Conservation (phyloP, 2,797 vertebrate genomes). For the Alfaro cultratus region DNA sequence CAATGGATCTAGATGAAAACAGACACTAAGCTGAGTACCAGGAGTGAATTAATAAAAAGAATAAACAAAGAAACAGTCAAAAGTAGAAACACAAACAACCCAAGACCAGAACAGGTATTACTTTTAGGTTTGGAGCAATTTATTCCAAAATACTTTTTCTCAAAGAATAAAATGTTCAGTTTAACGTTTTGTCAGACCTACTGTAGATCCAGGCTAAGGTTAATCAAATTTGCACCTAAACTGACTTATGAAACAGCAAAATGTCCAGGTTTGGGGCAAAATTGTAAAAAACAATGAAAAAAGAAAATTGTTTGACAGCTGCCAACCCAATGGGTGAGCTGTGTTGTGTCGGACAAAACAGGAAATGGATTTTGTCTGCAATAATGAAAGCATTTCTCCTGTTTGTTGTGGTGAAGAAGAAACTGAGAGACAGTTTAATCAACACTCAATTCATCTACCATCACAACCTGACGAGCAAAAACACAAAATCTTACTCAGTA, state of each 20-base stretch:
- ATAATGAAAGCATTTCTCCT: neutral
- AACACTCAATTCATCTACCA: neutral
- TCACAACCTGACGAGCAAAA: neutral
- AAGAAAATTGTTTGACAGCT: neutral
- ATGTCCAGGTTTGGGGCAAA: neutral
- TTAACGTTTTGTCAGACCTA: neutral
- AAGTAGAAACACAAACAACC: no score
- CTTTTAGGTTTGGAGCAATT: neutral
- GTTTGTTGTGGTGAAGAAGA: neutral
- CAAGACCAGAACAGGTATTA: no score
- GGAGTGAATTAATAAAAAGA: no score
- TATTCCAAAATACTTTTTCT: neutral
- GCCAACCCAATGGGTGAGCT: neutral
- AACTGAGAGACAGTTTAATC: neutral
- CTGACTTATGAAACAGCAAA: neutral
- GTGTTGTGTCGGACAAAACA: neutral
- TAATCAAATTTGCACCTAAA: neutral
- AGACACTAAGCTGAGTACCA: no score
- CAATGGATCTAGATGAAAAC: no score
- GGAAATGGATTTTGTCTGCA: neutral
- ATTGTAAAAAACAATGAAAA: neutral
- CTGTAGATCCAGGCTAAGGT: neutral
- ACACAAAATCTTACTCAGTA: no score
- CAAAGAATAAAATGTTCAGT: neutral
- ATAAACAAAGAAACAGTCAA: no score